Base-by-base conservation (phyloP, 2,888 invertebrate genomes). In the Boloria selene region DNA sequence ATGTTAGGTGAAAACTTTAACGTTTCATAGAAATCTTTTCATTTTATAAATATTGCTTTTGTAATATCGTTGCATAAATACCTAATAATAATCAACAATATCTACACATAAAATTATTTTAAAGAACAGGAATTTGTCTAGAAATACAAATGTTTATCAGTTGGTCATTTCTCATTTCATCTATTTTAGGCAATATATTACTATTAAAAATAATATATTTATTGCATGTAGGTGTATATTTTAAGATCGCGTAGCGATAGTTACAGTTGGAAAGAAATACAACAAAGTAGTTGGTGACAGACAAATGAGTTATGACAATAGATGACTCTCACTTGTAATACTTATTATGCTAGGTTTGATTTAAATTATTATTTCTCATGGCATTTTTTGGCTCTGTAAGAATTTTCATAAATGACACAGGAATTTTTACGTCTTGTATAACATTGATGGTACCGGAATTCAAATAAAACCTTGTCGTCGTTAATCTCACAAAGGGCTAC, bases 381-480 rank as follows among this genome's bases (percentile, higher is more conserved):
- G 26, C 16, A 45, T 13, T 47, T 13, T 59, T 49, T 17, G 16
- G 5, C 22, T 17, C 7, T 6, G 47, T 6, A 3, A 31, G 47
- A 31, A 59, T 2, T 47, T 58, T 49, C 18, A n/a, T 56, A 13
- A 22, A n/a, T 26, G 6, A 47, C 26, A 58, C 16, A 26, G 16
- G 47, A 47, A 58, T 14, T 22, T 50, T 14, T 18, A 56, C 26
- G 42, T 6, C 7, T 13, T 52, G 17, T 44, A 45, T 16, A n/a
- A 17, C 14, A n/a, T 10, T 31, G 47, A n/a, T 58, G 31, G 13
- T 42, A 58, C 17, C 42, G 17, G 10, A 62, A 62, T 17, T 49
- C 61, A 47, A 56, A 49, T 61, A 61, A 49, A 44, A 64, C 22
- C 55, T 66, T 53, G 64, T 60, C 66, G 56, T 52, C 54, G 38